Conservation (phyloP, 2,797 vertebrate species). For the Galagoides demidoff region DNA sequence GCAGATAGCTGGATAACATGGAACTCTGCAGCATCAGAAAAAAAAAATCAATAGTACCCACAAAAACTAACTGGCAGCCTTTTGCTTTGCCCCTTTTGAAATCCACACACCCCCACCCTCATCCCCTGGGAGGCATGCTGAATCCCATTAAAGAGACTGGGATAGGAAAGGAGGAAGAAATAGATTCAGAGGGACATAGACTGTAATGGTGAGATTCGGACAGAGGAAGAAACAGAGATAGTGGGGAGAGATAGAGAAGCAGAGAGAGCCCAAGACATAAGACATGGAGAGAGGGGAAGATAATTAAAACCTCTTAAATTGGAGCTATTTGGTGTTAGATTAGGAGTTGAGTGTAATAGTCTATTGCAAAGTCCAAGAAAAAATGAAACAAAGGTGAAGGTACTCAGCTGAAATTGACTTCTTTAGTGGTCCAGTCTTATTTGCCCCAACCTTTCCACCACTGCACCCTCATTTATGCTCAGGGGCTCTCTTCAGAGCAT, state of each 20-base stretch:
- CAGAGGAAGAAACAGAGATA: background rate
- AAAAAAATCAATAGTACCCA: conserved; percentile 31
- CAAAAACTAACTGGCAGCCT: conserved; percentile 50
- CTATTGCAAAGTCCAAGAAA: conserved; percentile 62
- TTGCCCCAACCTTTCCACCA: conserved; percentile 58
- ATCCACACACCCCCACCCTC: background rate
- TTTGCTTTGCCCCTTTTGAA: conserved; percentile 35
- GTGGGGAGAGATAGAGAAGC: background rate
- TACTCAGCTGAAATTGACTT: conserved; percentile 66
- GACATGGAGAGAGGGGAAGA: background rate
- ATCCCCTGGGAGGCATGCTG: background rate
- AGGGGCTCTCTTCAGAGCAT: conserved; percentile 38
- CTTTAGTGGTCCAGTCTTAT: conserved; percentile 26
- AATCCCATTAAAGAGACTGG: conserved; percentile 45
- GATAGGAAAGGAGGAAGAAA: background rate
- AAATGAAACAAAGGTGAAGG: conserved; percentile 65
- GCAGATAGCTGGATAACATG: conserved; percentile 41
- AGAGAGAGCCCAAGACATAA: background rate
- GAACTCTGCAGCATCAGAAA: conserved; percentile 53
- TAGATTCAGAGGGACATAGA: background rate
- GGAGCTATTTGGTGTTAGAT: conserved; percentile 32
- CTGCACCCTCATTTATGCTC: conserved; percentile 23
- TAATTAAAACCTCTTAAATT: conserved; percentile 47
- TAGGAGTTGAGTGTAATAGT: conserved; percentile 48
- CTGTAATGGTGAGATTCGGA: background rate